phyloP scores from a whole-genome alignment of 2,888 invertebrate species.

The Clunio marinus region DNA sequence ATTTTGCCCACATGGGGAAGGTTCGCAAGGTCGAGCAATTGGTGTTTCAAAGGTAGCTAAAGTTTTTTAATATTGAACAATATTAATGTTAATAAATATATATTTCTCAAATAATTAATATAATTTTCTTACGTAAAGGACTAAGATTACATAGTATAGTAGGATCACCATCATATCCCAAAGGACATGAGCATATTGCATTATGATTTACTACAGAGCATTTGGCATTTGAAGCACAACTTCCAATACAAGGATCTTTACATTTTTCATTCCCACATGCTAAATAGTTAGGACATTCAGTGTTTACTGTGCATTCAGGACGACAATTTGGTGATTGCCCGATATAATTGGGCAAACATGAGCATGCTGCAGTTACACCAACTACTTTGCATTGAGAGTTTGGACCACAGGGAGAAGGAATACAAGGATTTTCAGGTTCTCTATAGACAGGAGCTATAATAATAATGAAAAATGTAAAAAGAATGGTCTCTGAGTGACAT shows the following conservation, averaged over 20 bases:
- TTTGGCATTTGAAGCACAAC: slow-evolving; percentile 78
- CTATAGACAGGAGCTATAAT: slow-evolving; percentile 47
- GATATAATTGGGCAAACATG: slow-evolving; percentile 72
- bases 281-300: slow-evolving; percentile 75
- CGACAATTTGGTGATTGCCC: slow-evolving; percentile 83
- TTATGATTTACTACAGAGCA: slow-evolving; percentile 78
- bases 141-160: slow-evolving; percentile 57
- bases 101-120: background rate
- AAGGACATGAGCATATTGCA: slow-evolving; percentile 74
- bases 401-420: slow-evolving; percentile 78
- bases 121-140: slow-evolving; percentile 44
- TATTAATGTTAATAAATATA: background rate
- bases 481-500: background rate
- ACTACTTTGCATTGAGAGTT: slow-evolving; percentile 77
- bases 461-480: slow-evolving; percentile 20
- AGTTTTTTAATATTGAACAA: slow-evolving; percentile 39
- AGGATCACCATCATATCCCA: slow-evolving; percentile 77
- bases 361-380: slow-evolving; percentile 78
- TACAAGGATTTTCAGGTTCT: slow-evolving; percentile 67
- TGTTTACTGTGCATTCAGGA: slow-evolving; percentile 74
- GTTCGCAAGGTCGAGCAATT: slow-evolving; percentile 69
- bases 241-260: slow-evolving; percentile 77
- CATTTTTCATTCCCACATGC: slow-evolving; percentile 79
- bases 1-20: slow-evolving; percentile 80
- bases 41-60: slow-evolving; percentile 61